Percentiles rank a stretch among this genome's conserved stretches.
phyloP scores from a whole-genome alignment of 2,797 vertebrate species.

The Tachyglossus aculeatus region DNA sequence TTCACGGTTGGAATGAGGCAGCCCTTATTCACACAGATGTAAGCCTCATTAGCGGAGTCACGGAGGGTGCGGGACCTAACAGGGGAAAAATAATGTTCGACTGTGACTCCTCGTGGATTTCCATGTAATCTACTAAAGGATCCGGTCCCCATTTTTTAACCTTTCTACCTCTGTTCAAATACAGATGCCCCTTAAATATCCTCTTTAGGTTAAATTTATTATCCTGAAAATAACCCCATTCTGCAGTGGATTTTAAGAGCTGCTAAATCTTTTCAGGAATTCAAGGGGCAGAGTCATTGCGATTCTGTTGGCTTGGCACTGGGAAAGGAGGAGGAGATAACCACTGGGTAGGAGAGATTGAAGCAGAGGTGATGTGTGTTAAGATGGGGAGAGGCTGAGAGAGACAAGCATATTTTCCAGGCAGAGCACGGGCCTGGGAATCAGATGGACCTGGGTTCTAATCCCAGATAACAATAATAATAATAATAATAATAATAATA shows the following conservation, averaged over 20 bases:
- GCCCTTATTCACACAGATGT: not conserved
- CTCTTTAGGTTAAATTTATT: slow-evolving; percentile 5
- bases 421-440: too few relatives aligned
- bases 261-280: slow-evolving; percentile 8
- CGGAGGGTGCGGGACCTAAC: not conserved
- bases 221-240: not conserved
- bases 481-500: too few relatives aligned
- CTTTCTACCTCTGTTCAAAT: not conserved
- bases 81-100: not conserved
- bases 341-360: too few relatives aligned
- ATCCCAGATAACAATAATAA: too few relatives aligned
- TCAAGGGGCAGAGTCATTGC: slow-evolving; percentile 4
- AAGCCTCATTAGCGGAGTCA: not conserved
- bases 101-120: not conserved
- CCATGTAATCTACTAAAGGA: not conserved
- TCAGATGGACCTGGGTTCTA: too few relatives aligned
- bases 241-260: not conserved
- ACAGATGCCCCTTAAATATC: slow-evolving; percentile 13
- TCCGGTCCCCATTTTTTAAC: slow-evolving; percentile 15
- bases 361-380: too few relatives aligned
- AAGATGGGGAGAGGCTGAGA: too few relatives aligned
- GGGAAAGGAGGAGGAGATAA: too few relatives aligned
- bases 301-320: too few relatives aligned
- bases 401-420: too few relatives aligned
- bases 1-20: not conserved